phyloP scores from a whole-genome alignment of 1,140 invertebrate species.

The Lucilia cuprina region DNA sequence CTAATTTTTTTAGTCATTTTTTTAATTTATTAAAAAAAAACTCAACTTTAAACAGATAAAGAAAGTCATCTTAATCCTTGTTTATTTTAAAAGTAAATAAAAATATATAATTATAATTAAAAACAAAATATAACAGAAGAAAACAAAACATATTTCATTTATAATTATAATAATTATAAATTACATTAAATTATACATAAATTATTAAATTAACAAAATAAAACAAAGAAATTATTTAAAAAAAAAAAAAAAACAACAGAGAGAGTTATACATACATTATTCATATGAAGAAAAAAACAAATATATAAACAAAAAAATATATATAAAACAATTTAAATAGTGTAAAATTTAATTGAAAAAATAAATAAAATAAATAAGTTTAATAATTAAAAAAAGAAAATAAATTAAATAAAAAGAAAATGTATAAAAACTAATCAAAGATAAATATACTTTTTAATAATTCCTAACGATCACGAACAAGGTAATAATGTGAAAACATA shows the following conservation, averaged over 20 bases:
- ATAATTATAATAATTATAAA: conserved; percentile 18
- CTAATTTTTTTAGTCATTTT: no score
- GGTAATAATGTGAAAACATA: no score
- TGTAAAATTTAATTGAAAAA: conserved; percentile 15
- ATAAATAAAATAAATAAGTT: background rate
- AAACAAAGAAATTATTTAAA: no score
- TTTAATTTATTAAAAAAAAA: background rate
- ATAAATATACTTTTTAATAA: no score
- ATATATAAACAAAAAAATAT: background rate
- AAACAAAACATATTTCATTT: background rate
- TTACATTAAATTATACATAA: conserved; percentile 11
- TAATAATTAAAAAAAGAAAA: conserved; percentile 3
- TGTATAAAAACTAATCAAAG: background rate
- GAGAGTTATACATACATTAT: background rate
- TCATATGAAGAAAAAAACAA: background rate
- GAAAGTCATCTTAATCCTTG: background rate
- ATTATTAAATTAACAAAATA: no score
- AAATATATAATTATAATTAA: background rate
- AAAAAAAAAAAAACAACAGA: background rate
- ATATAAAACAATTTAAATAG: background rate
- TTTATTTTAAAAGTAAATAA: background rate
- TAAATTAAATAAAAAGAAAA: background rate
- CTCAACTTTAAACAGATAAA: no score
- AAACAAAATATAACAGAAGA: background rate
- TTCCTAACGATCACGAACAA: no score